phyloP scores from a whole-genome alignment of 2,888 invertebrate genomes.

The Nineta flava region DNA sequence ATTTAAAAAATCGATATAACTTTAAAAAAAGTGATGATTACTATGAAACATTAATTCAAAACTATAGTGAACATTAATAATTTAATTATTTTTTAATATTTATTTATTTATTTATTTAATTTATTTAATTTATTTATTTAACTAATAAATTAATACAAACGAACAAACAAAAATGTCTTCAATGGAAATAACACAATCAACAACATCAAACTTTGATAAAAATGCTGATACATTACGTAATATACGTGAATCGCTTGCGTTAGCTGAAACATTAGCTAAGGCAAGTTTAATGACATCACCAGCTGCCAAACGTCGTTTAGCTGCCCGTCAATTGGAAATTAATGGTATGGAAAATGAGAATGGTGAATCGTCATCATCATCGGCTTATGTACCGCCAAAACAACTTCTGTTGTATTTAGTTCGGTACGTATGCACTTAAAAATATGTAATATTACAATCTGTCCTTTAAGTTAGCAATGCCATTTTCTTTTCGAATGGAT shows the following conservation, averaged over 20 bases:
- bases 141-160: too few relatives aligned
- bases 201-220: neutral
- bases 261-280: conserved; percentile 40
- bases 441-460: too few relatives aligned
- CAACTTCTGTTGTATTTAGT: conserved; percentile 45
- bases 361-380: conserved; percentile 14
- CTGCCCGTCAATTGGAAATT: conserved; percentile 37
- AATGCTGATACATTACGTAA: conserved; percentile 2
- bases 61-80: too few relatives aligned
- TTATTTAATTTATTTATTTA: too few relatives aligned
- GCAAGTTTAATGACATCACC: conserved; percentile 40
- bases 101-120: too few relatives aligned
- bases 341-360: conserved; percentile 22
- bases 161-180: neutral
- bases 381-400: conserved; percentile 40
- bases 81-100: too few relatives aligned
- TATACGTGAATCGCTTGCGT: conserved; percentile 31
- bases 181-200: neutral
- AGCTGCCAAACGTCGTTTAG: conserved; percentile 34
- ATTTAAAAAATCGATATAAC: too few relatives aligned
- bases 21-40: too few relatives aligned
- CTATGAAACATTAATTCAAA: too few relatives aligned
- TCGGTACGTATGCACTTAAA: conserved; percentile 30
- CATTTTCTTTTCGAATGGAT: too few relatives aligned
- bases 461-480: too few relatives aligned